A percentile compares a stretch with the other conserved stretches of the same genome.
These are phyloP conservation scores for Lasioglossum malachurum DNA, from an alignment of 2,888 invertebrate species.

Conservation along the genomic window DNA sequence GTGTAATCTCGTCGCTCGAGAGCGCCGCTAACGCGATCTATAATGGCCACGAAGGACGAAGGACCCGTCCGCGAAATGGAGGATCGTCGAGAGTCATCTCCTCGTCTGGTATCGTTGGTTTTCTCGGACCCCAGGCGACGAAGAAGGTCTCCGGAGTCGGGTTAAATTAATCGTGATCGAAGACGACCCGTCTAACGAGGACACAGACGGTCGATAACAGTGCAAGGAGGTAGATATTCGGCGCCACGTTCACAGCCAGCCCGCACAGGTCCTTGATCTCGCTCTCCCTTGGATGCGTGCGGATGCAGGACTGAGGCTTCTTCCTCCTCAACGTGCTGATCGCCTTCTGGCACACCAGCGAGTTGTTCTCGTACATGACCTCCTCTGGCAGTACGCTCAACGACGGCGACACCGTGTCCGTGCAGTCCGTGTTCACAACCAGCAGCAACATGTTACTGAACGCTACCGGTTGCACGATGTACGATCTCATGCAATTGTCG, in stretches of 20 bases:
- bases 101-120: neutral
- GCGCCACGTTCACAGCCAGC: slow-evolving; percentile 67
- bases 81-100: neutral
- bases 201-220: slow-evolving; percentile 43
- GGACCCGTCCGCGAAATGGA: neutral
- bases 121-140: neutral
- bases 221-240: slow-evolving; percentile 67
- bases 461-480: slow-evolving; percentile 91
- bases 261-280: slow-evolving; percentile 83
- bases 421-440: slow-evolving; percentile 89
- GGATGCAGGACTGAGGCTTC: slow-evolving; percentile 91
- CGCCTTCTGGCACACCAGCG: slow-evolving; percentile 87
- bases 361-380: slow-evolving; percentile 86
- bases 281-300: slow-evolving; percentile 91
- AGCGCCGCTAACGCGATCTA: slow-evolving; percentile 6
- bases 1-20: neutral
- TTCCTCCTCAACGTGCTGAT: slow-evolving; percentile 89
- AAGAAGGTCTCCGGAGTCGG: neutral
- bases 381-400: slow-evolving; percentile 84
- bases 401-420: slow-evolving; percentile 85
- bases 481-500: slow-evolving; percentile 86
- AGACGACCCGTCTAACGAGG: slow-evolving; percentile 20
- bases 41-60: slow-evolving; percentile 2
- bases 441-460: slow-evolving; percentile 92
- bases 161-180: slow-evolving; percentile 33